Evolutionary conservation across 2,888 invertebrate genomes (phyloP), one percentile per base, ranked within the genome.

Genomic region (Beris chalybata): DNA sequence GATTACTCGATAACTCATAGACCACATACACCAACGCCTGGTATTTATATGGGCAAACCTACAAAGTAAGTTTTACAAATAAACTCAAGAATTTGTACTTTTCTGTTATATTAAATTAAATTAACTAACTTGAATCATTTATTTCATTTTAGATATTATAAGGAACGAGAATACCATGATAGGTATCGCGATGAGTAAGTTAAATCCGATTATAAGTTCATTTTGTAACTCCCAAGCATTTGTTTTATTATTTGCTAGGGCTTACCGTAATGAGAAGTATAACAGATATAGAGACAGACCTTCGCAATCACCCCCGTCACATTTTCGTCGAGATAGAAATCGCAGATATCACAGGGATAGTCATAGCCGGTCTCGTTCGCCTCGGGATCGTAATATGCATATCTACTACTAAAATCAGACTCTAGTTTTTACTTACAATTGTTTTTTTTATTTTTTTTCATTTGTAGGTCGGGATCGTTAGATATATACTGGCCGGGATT

Each of bases 11-110:
- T 97, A 74, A 97, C 97, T 50, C 91, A 95, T 81, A 86, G 97
- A 67, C 94, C 97, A 9, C 97, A 97, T 79, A 96, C 97, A 1
- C 97, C 97, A 11, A 98, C 97, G 5, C 97, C 97, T 6, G 97
- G 97, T 66, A 91, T 97, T 73, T 97, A 97, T 77, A 94, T 96
- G 91, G 97, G 97, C 57, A 93, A 92, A 81, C 93, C 95, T 1
- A 93, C 95, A 30, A 75, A 74, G 78, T 75, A 72, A 66, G 54
- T 52, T 12, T 53, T 52, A 29, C 13, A 31, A n/a, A 43, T 29
- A 58, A 2, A 6, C 9, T 43, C 9, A 22, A 50, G 38, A 57
- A 32, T 11, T 43, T 12, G 54, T 3, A n/a, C 11, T n/a, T 48
- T 48, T 48, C 15, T 44, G n/a, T 44, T 44, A 1, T 44, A n/a